phyloP scores from a whole-genome alignment of 2,888 invertebrate species.

The Chrysodeixis includens region DNA sequence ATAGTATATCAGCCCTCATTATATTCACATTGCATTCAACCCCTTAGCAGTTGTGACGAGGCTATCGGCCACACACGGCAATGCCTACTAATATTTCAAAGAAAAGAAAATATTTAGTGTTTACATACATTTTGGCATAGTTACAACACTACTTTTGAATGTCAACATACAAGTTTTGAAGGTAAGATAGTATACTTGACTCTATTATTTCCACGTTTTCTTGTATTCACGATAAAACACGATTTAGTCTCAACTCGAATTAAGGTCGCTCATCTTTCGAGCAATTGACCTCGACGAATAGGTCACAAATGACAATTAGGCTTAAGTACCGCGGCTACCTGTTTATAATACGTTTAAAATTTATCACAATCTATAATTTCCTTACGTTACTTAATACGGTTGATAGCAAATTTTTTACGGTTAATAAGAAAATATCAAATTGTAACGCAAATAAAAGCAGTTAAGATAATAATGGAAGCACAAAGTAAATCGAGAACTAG shows the following conservation, averaged over 20 bases:
- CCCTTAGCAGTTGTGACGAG: constrained; percentile 10
- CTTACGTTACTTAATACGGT: not conserved
- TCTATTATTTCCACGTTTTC: not conserved
- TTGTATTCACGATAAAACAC: not conserved
- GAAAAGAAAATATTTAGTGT: constrained; percentile 36
- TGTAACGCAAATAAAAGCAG: not conserved
- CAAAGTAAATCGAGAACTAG: not conserved
- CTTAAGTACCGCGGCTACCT: constrained; percentile 25
- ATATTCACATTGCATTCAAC: constrained; percentile 24
- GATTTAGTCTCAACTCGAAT: constrained; percentile 28
- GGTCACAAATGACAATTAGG: constrained; percentile 31
- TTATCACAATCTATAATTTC: not conserved
- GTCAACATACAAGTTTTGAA: not conserved
- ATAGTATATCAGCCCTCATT: constrained; percentile 12
- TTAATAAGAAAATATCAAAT: no score
- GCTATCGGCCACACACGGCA: constrained; percentile 18
- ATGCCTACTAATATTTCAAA: constrained; percentile 53
- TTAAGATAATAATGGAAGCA: not conserved
- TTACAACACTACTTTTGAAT: not conserved
- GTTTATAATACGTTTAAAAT: constrained; percentile 2
- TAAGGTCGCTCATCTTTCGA: constrained; percentile 48
- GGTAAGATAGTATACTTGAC: constrained; percentile 4
- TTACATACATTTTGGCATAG: constrained; percentile 7
- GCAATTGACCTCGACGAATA: constrained; percentile 57
- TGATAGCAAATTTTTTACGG: not conserved